Base-by-base conservation (phyloP, 2,113 vertebrate genomes). In the Ciconia maguari region DNA sequence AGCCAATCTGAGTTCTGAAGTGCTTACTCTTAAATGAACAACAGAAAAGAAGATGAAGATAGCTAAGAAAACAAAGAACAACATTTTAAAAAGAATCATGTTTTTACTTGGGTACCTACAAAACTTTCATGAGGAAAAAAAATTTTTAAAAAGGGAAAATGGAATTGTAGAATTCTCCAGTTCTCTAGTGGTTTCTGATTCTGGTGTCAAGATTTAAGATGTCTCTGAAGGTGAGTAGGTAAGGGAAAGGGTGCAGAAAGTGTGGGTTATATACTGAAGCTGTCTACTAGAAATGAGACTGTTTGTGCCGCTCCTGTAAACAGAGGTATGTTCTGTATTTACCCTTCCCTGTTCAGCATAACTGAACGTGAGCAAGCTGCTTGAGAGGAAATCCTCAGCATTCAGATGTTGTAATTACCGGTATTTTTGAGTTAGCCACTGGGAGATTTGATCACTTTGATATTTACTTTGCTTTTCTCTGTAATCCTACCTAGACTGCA, bases 281-380 rank as follows among this genome's bases (percentile, higher is more conserved):
- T 46, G 14, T 27, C 24, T 24, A 3, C 6, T 4, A 16, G 58
- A 60, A 30, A 18, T 48, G 51, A 75, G 32, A 8, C 27, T 46
- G 9, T 42, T 49, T 21, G 29, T 58, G 25, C 62, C 1, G 0
- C 34, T 70, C 5, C 34, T 20, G 20, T 27, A 17, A 57, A 10
- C 14, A 57, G 41, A 16, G 22, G 2, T 6, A 7, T 0, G 10
- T 81, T 93, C 66, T 57, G 12, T 16, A 12, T 46, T 70, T 80
- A n/a, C 57, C 12, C 46, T 76, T 27, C 57, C 34, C 49, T 36
- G 7, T 8, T 38, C 10, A 20, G 42, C 34, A 1, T 15, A 58
- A 27, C 36, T 19, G 30, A 60, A 36, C 0, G 0, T 2, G 1
- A 70, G 15, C 16, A 21, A 38, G n/a, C 9, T 61, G 65, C 64